Evolutionary conservation across 2,797 vertebrate species (phyloP), one percentile per base, ranked within the genome.

Genomic region (Phylloscopus collybita): DNA sequence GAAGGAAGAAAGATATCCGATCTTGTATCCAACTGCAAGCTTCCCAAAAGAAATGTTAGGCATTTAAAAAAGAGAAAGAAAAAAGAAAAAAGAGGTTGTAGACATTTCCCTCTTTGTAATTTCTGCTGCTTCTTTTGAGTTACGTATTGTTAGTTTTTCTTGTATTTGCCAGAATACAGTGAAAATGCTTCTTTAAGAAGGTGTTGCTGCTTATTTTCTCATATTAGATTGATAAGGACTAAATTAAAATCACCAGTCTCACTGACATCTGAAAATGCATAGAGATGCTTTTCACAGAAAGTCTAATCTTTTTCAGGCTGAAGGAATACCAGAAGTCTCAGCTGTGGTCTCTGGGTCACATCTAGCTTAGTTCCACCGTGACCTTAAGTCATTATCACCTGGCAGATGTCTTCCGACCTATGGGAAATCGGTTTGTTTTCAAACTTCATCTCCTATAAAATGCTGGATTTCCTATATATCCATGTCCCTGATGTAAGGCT

Each of bases 381-480:
- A 75, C 51, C 66, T 85, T 51, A 82, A 94, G 62, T 90, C 73
- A 70, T 86, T 95, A 81, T 49, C 54, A 67, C 32, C 36, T 73
- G 66, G 30, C 59, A 94, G 56, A 42, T 93, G 44, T 84, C 66
- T 95, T 86, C 59, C 0, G 11, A 73, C 42, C 38, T 73, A 60
- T 42, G 23, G 78, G 64, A 92, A 95, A 95, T 61, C 16, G 7
- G 36, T 70, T 70, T 82, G 34, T 80, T 93, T 91, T 85, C 56
- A 71, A 80, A 85, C 56, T 51, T 83, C 29, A 32, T 45, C 54
- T 91, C 50, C 74, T 66, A 14, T 22, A 60, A 90, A 29, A 66
- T 50, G 40, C 13, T 86, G 47, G 5, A 42, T 80, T 80, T 93
- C 69, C 45, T 71, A 13, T 30, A 29, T 59, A 73, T 34, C 49